phyloP scores from a whole-genome alignment of 2,888 invertebrate species.

The Polydrusus pterygomalis region DNA sequence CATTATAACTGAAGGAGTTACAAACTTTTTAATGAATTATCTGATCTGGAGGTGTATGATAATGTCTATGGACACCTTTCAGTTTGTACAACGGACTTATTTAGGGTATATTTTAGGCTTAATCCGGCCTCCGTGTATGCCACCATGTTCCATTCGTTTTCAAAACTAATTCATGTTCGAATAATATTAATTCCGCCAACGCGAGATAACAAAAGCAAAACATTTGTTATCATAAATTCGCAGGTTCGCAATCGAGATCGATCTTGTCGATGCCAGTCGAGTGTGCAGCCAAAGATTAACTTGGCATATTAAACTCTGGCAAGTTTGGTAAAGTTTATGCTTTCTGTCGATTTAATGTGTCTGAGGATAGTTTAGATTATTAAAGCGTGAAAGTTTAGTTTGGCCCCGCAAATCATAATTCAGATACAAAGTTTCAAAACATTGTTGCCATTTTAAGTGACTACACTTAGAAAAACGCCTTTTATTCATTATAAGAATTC shows the following conservation, averaged over 20 bases:
- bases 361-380: conserved; percentile 10
- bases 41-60: too few species aligned
- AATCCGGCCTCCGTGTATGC: too few species aligned
- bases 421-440: too few species aligned
- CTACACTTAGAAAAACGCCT: too few species aligned
- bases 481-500: too few species aligned
- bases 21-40: too few species aligned
- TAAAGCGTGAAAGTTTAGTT: background rate
- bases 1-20: too few species aligned
- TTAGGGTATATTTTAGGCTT: too few species aligned
- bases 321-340: conserved; percentile 2
- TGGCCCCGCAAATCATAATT: background rate
- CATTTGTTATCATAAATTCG: background rate
- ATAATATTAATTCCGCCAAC: background rate
- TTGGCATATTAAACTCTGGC: conserved; percentile 3
- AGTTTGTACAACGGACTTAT: too few species aligned
- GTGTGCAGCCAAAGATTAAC: conserved; percentile 2
- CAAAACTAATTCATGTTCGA: background rate
- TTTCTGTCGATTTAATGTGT: background rate
- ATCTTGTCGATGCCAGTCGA: conserved; percentile 5
- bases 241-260: background rate
- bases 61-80: too few species aligned
- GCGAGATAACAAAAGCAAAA: background rate
- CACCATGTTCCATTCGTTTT: background rate
- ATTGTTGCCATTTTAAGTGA: too few species aligned